Conservation (phyloP, 2,113 vertebrate genomes). For the Agapornis roseicollis region DNA sequence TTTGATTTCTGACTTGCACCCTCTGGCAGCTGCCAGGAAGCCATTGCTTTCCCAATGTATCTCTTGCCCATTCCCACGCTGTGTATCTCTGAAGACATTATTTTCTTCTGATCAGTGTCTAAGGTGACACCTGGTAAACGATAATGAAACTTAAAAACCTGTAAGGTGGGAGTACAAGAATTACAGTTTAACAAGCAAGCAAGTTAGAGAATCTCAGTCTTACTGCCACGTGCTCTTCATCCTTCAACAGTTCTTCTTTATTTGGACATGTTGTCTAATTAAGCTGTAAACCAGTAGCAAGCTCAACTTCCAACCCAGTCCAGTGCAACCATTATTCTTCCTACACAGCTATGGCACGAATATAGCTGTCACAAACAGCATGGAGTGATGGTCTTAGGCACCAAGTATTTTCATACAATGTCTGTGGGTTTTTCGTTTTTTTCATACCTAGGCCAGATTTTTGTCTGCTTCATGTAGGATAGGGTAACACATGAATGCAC, state of each 20-base stretch:
- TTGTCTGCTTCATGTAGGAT: background rate
- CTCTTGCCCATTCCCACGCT: background rate
- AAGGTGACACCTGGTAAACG: background rate
- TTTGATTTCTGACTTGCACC: background rate
- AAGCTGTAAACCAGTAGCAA: background rate
- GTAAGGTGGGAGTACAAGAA: background rate
- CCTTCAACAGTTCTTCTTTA: background rate
- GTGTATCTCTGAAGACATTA: background rate
- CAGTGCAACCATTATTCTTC: background rate
- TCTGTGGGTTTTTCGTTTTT: background rate
- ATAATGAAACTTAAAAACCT: background rate
- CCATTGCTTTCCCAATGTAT: background rate
- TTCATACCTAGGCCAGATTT: background rate
- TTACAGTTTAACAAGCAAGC: background rate
- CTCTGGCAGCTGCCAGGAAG: background rate
- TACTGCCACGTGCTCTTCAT: background rate
- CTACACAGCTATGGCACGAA: background rate
- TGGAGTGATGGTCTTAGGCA: background rate
- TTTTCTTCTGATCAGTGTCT: background rate
- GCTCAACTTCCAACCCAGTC: background rate
- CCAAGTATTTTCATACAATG: background rate
- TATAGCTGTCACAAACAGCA: background rate
- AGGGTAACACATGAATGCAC: background rate
- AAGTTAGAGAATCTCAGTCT: background rate
- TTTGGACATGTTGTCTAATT: background rate